Evolutionary conservation across 2,888 invertebrate genomes (phyloP).

Genomic region (Eumerus sabulonum): DNA sequence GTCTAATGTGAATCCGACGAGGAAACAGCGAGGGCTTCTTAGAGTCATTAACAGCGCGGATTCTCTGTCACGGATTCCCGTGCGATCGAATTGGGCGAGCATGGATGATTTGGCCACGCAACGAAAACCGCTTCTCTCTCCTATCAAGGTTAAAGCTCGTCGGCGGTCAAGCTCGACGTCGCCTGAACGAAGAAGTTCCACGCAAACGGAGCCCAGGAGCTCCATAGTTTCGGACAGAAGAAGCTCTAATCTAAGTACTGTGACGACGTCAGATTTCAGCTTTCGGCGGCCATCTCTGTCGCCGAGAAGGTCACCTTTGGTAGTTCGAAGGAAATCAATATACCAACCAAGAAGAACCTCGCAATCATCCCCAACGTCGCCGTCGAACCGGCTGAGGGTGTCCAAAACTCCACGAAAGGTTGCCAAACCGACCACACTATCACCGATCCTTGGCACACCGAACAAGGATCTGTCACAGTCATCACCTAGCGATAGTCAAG

Average conservation of each 20-base stretch:
- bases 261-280: constrained; percentile 78
- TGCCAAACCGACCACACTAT: constrained; percentile 76
- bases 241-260: constrained; percentile 77
- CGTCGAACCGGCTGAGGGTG: constrained; percentile 31
- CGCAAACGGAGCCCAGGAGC: constrained; percentile 73
- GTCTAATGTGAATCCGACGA: constrained; percentile 77
- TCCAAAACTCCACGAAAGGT: constrained; percentile 73
- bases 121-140: constrained; percentile 67
- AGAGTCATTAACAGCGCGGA: constrained; percentile 74
- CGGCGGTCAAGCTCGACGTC: constrained; percentile 77
- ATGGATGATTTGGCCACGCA: constrained; percentile 74
- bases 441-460: constrained; percentile 78
- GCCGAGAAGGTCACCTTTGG: constrained; percentile 32
- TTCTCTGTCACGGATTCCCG: constrained; percentile 72
- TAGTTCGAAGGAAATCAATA: constrained; percentile 59
- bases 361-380: constrained; percentile 51
- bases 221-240: constrained; percentile 74
- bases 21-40: constrained; percentile 76
- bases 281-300: constrained; percentile 74
- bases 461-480: constrained; percentile 74
- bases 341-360: constrained; percentile 54
- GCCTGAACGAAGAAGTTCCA: constrained; percentile 77
- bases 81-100: constrained; percentile 75
- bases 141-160: constrained; percentile 64
- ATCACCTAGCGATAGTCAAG: constrained; percentile 56